phyloP scores from a whole-genome alignment of 2,888 invertebrate genomes.

The Orthosia incerta region DNA sequence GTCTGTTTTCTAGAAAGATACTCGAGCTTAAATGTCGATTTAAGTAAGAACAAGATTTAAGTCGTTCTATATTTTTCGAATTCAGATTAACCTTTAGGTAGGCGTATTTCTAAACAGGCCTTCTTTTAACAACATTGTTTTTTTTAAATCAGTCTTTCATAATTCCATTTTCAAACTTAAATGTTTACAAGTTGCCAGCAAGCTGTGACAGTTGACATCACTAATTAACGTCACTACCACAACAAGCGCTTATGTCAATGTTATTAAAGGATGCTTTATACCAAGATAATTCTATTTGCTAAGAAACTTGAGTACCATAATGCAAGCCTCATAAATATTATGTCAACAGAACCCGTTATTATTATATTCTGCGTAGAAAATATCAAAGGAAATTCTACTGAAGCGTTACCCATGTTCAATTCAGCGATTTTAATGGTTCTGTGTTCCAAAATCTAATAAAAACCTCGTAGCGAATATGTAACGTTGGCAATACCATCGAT shows the following conservation, averaged over 20 bases:
- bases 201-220: slow-evolving; percentile 30
- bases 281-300: slow-evolving; percentile 23
- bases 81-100: not conserved
- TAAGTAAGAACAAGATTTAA: not conserved
- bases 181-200: slow-evolving; percentile 17
- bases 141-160: not conserved
- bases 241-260: slow-evolving; percentile 11
- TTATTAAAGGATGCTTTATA: slow-evolving; percentile 25
- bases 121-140: not conserved
- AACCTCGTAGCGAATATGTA: slow-evolving; percentile 38
- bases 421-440: slow-evolving; percentile 6
- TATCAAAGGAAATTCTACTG: slow-evolving; percentile 21
- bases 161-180: slow-evolving; percentile 1
- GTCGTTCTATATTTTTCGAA: not conserved
- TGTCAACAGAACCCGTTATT: not conserved
- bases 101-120: not conserved
- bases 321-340: slow-evolving; percentile 7
- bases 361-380: slow-evolving; percentile 2
- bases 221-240: slow-evolving; percentile 24
- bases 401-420: slow-evolving; percentile 4
- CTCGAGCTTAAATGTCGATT: slow-evolving; percentile 1
- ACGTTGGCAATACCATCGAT: slow-evolving; percentile 44
- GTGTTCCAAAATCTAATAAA: slow-evolving; percentile 43
- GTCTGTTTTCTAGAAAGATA: not conserved
- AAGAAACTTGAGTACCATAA: slow-evolving; percentile 4